phyloP scores from a whole-genome alignment of 2,888 invertebrate genomes.

The Drosophila melanosoma region DNA sequence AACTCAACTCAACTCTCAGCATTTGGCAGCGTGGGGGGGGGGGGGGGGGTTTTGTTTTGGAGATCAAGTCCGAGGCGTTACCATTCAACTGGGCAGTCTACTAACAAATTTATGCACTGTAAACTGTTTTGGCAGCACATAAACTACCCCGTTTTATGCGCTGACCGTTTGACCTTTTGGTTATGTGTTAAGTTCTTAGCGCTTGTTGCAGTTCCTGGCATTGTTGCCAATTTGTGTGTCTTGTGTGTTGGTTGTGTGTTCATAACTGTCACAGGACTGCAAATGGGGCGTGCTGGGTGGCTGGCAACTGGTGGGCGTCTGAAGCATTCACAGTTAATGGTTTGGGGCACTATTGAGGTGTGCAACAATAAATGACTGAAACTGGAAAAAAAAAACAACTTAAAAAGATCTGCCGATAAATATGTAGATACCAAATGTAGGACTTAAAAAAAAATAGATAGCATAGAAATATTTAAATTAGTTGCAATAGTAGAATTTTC shows the following conservation, averaged over 20 bases:
- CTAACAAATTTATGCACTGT: slow-evolving; percentile 68
- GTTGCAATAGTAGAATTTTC: background rate
- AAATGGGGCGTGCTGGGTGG: slow-evolving; percentile 61
- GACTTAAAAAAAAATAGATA: background rate
- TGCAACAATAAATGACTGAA: slow-evolving; percentile 58
- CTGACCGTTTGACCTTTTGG: slow-evolving; percentile 74
- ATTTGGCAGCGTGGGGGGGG: background rate
- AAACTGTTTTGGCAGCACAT: slow-evolving; percentile 66
- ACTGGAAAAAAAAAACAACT: slow-evolving; percentile 8
- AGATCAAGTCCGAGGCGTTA: slow-evolving; percentile 46
- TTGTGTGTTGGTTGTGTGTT: slow-evolving; percentile 28
- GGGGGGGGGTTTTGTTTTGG: no score
- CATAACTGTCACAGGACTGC: slow-evolving; percentile 55
- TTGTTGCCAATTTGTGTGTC: slow-evolving; percentile 5
- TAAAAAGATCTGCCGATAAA: slow-evolving; percentile 20
- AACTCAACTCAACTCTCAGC: slow-evolving; percentile 42
- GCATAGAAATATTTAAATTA: background rate
- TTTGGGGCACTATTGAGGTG: slow-evolving; percentile 24
- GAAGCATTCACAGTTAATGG: slow-evolving; percentile 46
- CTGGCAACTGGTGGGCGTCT: slow-evolving; percentile 46
- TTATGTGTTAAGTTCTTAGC: slow-evolving; percentile 57
- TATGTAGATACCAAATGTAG: slow-evolving; percentile 7
- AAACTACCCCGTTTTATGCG: slow-evolving; percentile 69
- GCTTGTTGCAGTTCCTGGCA: slow-evolving; percentile 5
- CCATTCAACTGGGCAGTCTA: slow-evolving; percentile 59